Percentiles rank a stretch among this genome's conserved stretches.
These are phyloP conservation scores for Vultur gryphus DNA, from an alignment of 2,797 vertebrate genomes.

Conservation along the genomic window DNA sequence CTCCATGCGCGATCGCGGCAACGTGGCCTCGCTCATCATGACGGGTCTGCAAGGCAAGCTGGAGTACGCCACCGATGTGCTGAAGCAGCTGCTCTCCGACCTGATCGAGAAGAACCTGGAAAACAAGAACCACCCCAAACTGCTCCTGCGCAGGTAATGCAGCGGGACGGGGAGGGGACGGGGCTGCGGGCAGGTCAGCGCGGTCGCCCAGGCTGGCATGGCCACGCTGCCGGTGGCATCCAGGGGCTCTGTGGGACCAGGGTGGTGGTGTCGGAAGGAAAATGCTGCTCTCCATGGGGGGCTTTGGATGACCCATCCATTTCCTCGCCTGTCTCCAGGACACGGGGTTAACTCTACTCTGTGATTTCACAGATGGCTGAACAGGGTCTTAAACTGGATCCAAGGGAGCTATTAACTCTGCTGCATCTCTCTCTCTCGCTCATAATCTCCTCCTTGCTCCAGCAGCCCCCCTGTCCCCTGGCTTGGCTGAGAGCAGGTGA, in stretches of 20 bases:
- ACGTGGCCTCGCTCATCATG: conserved; percentile 98
- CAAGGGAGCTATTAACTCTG: neutral
- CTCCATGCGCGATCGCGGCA: conserved; percentile 96
- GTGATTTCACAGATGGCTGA: neutral
- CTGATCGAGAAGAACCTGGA: conserved; percentile 98
- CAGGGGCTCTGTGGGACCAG: rapidly evolving
- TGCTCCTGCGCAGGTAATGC: conserved; percentile 89
- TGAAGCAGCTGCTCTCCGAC: conserved; percentile 95
- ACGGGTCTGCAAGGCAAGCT: conserved; percentile 91
- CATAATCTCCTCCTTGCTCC: neutral
- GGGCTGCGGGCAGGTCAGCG: neutral
- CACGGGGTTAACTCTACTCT: neutral
- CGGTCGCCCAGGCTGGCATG: rapidly evolving
- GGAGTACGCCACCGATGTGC: conserved; percentile 95
- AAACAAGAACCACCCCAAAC: conserved; percentile 98
- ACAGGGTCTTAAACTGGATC: neutral
- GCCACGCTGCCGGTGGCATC: neutral
- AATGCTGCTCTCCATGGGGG: neutral
- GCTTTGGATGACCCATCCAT: neutral
- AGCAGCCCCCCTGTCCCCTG: neutral
- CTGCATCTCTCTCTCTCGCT: neutral
- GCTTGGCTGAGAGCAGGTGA: neutral
- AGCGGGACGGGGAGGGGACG: rapidly evolving
- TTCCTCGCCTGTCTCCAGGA: neutral
- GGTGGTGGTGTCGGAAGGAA: neutral